Conservation (phyloP, 2,888 invertebrate genomes). For the Cheilosia pagana region DNA sequence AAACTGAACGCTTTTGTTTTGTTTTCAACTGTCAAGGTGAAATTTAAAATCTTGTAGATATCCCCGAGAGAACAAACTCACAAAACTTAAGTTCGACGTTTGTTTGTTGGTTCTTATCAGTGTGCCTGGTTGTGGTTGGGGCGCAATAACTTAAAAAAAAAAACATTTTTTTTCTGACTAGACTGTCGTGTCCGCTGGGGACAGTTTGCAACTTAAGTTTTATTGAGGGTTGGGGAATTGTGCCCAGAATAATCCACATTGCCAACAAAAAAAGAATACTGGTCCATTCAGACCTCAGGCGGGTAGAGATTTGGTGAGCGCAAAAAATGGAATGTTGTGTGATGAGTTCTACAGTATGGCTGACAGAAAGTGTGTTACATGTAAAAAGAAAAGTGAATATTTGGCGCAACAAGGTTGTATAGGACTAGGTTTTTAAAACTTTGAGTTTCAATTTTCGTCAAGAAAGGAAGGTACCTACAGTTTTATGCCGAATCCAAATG, state of each 20-base stretch:
- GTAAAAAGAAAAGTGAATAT: too few relatives aligned
- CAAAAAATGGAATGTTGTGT: not conserved
- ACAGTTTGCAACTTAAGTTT: constrained; percentile 60
- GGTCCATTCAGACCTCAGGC: constrained; percentile 33
- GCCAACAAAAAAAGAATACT: constrained; percentile 31
- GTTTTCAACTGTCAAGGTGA: constrained; percentile 69
- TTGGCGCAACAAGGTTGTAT: not conserved
- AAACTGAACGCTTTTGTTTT: constrained; percentile 24
- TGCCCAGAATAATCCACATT: constrained; percentile 13
- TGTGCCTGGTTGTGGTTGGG: constrained; percentile 6
- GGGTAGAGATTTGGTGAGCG: constrained; percentile 1
- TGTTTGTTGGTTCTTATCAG: constrained; percentile 63
- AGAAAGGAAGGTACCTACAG: too few relatives aligned
- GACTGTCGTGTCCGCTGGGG: constrained; percentile 58
- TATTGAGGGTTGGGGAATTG: constrained; percentile 47
- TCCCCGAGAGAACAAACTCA: constrained; percentile 36
- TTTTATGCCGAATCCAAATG: too few relatives aligned
- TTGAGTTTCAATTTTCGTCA: not conserved
- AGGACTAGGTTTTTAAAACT: not conserved
- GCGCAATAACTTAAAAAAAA: constrained; percentile 60
- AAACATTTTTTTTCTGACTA: constrained; percentile 37
- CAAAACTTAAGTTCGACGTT: constrained; percentile 62
- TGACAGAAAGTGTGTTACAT: not conserved
- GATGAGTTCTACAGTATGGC: constrained; percentile 23
- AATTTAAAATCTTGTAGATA: constrained; percentile 68